Conservation (phyloP, 2,113 vertebrate genomes). For the Heterocephalus glaber region DNA sequence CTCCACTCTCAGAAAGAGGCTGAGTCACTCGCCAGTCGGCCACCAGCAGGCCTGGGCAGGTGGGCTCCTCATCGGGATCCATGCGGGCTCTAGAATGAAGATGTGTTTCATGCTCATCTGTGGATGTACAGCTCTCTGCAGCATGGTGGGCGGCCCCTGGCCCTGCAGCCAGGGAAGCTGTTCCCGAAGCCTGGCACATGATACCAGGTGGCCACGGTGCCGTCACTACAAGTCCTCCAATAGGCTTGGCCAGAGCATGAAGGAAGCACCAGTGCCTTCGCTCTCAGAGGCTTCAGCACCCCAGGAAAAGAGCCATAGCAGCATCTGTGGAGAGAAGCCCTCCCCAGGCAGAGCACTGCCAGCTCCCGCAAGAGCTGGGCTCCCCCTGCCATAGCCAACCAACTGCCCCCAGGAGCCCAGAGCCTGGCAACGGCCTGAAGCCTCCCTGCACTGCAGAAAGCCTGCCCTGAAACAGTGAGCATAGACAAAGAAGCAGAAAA, state of each 20-base stretch:
- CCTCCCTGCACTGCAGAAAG: not conserved
- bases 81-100: not conserved
- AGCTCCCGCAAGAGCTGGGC: too few relatives aligned
- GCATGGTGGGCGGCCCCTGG: not conserved
- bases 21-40: not conserved
- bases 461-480: not conserved
- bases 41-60: not conserved
- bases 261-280: not conserved
- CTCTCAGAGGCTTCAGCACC: not conserved
- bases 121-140: not conserved
- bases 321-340: not conserved
- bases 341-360: not conserved
- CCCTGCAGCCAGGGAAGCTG: not conserved
- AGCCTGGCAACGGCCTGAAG: not conserved
- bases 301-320: not conserved
- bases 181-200: not conserved
- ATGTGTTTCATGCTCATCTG: not conserved
- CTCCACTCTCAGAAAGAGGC: not conserved
- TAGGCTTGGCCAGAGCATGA: not conserved
- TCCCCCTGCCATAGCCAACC: fast-evolving
- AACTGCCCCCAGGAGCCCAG: not conserved
- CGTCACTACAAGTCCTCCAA: not conserved
- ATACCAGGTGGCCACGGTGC: not conserved
- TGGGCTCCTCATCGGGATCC: not conserved
- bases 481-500: not conserved